Conservation (phyloP, 1,140 invertebrate species). For the Conopomorpha cramerella region DNA sequence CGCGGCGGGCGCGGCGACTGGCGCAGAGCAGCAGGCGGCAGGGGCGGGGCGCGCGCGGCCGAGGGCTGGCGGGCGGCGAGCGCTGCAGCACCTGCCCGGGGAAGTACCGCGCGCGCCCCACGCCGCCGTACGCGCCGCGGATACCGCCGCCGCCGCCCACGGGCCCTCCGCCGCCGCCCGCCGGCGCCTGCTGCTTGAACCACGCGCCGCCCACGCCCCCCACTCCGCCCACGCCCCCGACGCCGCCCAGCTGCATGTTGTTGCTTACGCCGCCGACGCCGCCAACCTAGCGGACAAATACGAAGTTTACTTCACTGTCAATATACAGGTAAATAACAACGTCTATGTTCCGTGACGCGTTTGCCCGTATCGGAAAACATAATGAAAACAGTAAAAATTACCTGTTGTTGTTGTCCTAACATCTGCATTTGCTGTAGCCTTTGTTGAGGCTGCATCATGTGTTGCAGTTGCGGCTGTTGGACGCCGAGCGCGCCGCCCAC, state of each 20-base stretch:
- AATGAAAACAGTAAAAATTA: constrained; percentile 8
- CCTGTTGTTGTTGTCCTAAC: constrained; percentile 61
- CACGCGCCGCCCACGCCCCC: constrained; percentile 41
- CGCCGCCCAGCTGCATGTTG: constrained; percentile 18
- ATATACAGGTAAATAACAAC: too few species aligned
- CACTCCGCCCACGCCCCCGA: constrained; percentile 23
- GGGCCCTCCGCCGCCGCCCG: constrained; percentile 23
- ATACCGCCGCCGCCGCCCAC: constrained; percentile 15
- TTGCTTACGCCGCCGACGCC: constrained; percentile 32
- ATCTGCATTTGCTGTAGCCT: constrained; percentile 61
- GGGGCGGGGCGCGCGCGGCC: constrained; percentile 41
- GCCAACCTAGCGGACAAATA: constrained; percentile 20
- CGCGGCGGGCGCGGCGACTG: constrained; percentile 69
- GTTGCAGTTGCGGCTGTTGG: constrained; percentile 53
- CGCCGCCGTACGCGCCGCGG: constrained; percentile 5
- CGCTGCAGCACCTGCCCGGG: constrained; percentile 68
- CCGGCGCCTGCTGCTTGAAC: constrained; percentile 63
- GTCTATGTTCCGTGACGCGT: too few species aligned
- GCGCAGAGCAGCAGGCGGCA: constrained; percentile 55
- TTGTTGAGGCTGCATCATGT: constrained; percentile 61
- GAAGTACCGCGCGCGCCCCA: constrained; percentile 17
- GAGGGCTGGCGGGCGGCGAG: constrained; percentile 74
- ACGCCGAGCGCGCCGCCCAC: constrained; percentile 40
- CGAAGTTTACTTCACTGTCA: too few species aligned
- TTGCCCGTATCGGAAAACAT: neutral